Evolutionary conservation across 2,797 vertebrate species (phyloP), one percentile per base, ranked within the genome.

Genomic region (Staurois parvus): DNA sequence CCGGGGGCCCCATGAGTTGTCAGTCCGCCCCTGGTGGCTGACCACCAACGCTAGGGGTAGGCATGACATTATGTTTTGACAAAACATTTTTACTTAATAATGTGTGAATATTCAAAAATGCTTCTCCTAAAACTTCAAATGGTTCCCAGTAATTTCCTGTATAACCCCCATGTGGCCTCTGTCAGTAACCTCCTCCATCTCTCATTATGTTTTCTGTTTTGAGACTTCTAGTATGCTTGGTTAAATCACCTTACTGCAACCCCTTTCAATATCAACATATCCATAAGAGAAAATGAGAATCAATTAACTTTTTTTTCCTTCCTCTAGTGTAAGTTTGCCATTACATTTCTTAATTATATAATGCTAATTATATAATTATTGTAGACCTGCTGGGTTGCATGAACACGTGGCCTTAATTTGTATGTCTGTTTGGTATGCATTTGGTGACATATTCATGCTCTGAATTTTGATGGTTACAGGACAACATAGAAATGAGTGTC

Each of bases 321-420:
- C 69, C 85, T 87, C 85, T 83, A 34, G 80, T 87, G 85, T 67
- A 87, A 68, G 68, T 83, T 83, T 75, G 76, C 59, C 76, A 83
- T 87, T 78, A 83, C 77, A 72, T 74, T 87, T 76, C 76, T 79
- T 87, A 87, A 87, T 87, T 87, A 82, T 59, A 78, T 78, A 87
- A 82, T 84, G 74, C 77, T 87, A 87, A 87, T 87, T 87, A 87
- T 84, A 83, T 78, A 78, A 87, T 87, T 87, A 87, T 83, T 83
- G 59, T 75, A 87, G 76, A 79, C 85, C 75, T 56, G 37, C 80
- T 64, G 68, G 80, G 69, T 83, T 83, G 75, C 76, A 32, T 26
- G 28, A 66, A 74, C 69, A 78, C 28, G 42, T 79, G 69, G n/a
- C 28, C 32, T 32, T 74, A 26, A 83, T 73, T 83, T 84, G 77